Conservation (phyloP, 1,140 invertebrate species). For the Ericerus pela region DNA sequence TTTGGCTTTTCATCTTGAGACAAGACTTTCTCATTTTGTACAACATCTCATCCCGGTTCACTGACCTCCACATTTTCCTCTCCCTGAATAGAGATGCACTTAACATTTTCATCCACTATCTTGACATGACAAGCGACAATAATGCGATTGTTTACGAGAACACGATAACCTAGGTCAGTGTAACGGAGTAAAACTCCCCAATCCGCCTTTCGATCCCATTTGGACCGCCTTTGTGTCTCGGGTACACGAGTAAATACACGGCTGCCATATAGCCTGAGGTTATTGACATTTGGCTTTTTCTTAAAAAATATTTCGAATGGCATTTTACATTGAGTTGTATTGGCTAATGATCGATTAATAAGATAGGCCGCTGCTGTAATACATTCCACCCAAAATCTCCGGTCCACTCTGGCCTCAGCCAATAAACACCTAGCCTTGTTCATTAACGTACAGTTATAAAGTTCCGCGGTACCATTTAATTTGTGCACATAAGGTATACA, state of each 20-base stretch:
- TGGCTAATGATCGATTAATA: constrained; percentile 16
- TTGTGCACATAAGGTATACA: background rate
- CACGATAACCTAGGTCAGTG: background rate
- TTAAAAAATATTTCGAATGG: background rate
- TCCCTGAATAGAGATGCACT: background rate
- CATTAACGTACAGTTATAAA: constrained; percentile 18
- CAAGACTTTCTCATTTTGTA: background rate
- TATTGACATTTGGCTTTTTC: background rate
- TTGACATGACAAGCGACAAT: background rate
- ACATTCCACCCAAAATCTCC: constrained; percentile 18
- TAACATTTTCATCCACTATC: background rate
- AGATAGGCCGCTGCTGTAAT: constrained; percentile 16
- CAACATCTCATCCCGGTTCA: background rate
- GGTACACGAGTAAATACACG: constrained; percentile 21
- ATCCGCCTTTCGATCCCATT: constrained; percentile 16
- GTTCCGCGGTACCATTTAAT: constrained; percentile 14
- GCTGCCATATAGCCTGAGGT: constrained; percentile 18
- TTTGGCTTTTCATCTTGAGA: background rate
- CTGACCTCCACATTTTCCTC: background rate
- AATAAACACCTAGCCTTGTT: constrained; percentile 18
- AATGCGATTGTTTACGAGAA: background rate
- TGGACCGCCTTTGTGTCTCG: constrained; percentile 18
- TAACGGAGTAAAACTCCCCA: background rate
- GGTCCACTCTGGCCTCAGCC: constrained; percentile 8
- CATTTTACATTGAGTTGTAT: background rate